These are phyloP conservation scores for Drosophila hydei DNA, from an alignment of 1,140 invertebrate species.

Conservation along the genomic window DNA sequence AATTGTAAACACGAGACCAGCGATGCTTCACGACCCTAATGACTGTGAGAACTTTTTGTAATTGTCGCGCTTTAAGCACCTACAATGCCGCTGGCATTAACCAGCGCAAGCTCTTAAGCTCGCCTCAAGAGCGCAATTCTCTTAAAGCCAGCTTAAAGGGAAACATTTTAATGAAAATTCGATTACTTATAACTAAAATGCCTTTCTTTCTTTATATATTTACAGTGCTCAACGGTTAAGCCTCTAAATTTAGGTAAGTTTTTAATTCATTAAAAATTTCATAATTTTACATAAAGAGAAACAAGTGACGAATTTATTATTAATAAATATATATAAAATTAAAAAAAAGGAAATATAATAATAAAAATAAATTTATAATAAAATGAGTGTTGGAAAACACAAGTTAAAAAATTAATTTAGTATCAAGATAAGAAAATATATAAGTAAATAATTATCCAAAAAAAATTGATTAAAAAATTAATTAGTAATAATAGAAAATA, in stretches of 20 bases:
- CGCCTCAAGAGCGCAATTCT: constrained; percentile 45
- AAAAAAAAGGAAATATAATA: constrained; percentile 1
- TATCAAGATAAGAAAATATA: too few species aligned
- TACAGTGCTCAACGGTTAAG: constrained; percentile 14
- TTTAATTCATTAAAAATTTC: neutral
- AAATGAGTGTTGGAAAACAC: too few species aligned
- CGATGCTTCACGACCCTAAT: constrained; percentile 64
- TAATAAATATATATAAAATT: neutral
- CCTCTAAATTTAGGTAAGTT: constrained; percentile 42
- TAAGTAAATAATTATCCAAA: too few species aligned
- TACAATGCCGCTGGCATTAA: constrained; percentile 22
- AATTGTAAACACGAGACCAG: constrained; percentile 74
- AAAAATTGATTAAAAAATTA: too few species aligned
- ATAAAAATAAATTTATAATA: neutral
- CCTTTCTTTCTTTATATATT: neutral
- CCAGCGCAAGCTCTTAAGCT: constrained; percentile 50
- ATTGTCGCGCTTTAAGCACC: constrained; percentile 13
- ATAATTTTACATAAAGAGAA: constrained; percentile 35
- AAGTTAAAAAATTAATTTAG: too few species aligned
- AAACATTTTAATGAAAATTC: constrained; percentile 30
- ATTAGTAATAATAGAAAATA: too few species aligned
- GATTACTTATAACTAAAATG: constrained; percentile 19
- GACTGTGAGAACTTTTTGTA: constrained; percentile 71
- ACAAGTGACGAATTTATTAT: constrained; percentile 46
- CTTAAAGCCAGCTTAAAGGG: constrained; percentile 30